phyloP scores from a whole-genome alignment of 2,797 vertebrate species.

The Acomys russatus region DNA sequence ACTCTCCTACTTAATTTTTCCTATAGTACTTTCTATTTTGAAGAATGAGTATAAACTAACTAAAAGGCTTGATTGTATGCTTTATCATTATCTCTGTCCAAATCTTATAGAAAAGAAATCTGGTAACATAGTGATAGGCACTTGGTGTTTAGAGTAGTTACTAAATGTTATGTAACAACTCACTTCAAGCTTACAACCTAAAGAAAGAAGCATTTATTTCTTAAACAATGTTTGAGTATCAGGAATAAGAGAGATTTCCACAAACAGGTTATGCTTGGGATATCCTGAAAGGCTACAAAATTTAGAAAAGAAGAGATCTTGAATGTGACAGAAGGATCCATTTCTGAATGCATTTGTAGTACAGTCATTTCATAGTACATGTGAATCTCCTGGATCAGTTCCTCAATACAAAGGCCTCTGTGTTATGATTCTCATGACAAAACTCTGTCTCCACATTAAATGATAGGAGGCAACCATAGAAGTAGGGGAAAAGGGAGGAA shows the following conservation, averaged over 20 bases:
- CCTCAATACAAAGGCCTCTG: neutral
- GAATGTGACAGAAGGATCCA: neutral
- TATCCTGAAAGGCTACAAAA: neutral
- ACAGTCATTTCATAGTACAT: neutral
- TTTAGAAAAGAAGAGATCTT: neutral
- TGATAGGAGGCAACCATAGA: neutral
- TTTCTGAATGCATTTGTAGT: neutral
- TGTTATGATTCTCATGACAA: neutral
- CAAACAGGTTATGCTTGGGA: neutral
- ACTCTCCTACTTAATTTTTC: neutral
- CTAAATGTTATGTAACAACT: neutral
- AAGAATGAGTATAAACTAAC: neutral
- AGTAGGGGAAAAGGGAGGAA: neutral
- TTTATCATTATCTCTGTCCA: neutral
- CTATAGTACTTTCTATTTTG: neutral
- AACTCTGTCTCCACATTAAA: neutral
- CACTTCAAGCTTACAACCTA: neutral
- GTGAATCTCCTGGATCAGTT: neutral
- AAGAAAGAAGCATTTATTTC: neutral
- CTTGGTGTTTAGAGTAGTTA: neutral
- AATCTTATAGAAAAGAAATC: neutral
- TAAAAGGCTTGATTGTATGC: neutral
- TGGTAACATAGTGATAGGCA: neutral
- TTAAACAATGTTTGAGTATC: neutral
- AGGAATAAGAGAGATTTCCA: neutral